Percentiles rank a stretch among this genome's conserved stretches.
Evolutionary conservation across 2,888 invertebrate genomes (phyloP).

Genomic region (Drosophila rellima): DNA sequence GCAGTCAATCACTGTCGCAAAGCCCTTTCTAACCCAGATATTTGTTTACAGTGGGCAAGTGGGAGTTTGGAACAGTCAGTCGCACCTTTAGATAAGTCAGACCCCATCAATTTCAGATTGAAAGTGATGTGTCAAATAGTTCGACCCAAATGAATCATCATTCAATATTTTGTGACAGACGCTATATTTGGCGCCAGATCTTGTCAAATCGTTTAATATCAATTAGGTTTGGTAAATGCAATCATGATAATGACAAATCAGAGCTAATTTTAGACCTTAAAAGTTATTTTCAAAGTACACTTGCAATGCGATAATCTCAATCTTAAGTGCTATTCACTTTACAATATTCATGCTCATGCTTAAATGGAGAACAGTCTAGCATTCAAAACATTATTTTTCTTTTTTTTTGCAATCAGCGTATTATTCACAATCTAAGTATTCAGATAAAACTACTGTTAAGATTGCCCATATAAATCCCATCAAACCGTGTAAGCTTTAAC

Average conservation of each 20-base stretch:
- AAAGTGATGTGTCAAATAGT: slow-evolving; percentile 43
- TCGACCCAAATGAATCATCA: slow-evolving; percentile 46
- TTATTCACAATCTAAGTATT: slow-evolving; percentile 53
- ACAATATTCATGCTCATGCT: slow-evolving; percentile 4
- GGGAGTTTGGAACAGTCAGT: slow-evolving; percentile 1
- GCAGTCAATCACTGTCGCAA: not conserved
- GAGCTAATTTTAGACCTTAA: slow-evolving; percentile 2
- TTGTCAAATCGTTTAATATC: slow-evolving; percentile 42
- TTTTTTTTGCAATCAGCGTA: slow-evolving; percentile 29
- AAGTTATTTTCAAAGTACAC: slow-evolving; percentile 1
- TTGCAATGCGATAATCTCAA: slow-evolving; percentile 5
- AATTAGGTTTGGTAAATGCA: slow-evolving; percentile 25
- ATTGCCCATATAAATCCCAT: slow-evolving; percentile 57
- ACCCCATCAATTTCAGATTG: slow-evolving; percentile 48
- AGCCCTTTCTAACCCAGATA: slow-evolving; percentile 27
- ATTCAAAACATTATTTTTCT: not conserved
- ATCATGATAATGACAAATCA: not conserved
- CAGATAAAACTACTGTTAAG: slow-evolving; percentile 64
- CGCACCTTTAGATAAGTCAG: slow-evolving; percentile 31
- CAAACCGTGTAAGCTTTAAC: slow-evolving; percentile 36
- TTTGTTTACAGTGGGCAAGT: slow-evolving; percentile 6
- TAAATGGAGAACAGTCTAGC: not conserved
- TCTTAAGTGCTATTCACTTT: slow-evolving; percentile 15
- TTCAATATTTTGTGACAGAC: slow-evolving; percentile 41
- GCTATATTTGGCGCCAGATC: slow-evolving; percentile 36